A percentile compares a stretch with the other conserved stretches of the same genome.
These are phyloP conservation scores for Phacellophora camtschatica DNA, from an alignment of 30 jellyfish, hydroid and myxozoan species.

Conservation along the genomic window DNA sequence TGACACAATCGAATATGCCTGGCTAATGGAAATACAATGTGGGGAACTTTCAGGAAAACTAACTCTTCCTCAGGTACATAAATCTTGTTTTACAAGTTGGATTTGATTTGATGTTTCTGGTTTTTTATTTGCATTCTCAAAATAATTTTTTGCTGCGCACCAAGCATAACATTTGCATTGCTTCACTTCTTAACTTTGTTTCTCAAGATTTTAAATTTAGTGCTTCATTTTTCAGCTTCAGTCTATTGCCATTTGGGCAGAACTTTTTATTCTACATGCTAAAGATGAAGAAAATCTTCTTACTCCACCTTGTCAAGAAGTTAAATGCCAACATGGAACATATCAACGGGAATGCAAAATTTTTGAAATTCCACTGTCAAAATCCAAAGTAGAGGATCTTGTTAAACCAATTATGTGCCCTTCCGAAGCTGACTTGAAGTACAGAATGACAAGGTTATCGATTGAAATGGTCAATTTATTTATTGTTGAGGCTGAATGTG, in stretches of 20 bases:
- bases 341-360: slow-evolving; percentile 53
- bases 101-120: too few species aligned
- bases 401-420: slow-evolving; percentile 57
- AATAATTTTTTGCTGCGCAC: too few species aligned
- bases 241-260: slow-evolving; percentile 75
- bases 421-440: slow-evolving; percentile 83
- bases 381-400: slow-evolving; percentile 3
- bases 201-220: too few species aligned
- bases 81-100: background rate
- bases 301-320: slow-evolving; percentile 39
- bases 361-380: slow-evolving; percentile 29
- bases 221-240: slow-evolving; percentile 72
- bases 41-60: slow-evolving; percentile 83
- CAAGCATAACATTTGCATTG: too few species aligned
- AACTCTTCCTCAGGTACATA: slow-evolving; percentile 67
- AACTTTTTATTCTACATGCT: slow-evolving; percentile 67
- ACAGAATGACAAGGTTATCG: slow-evolving; percentile 85
- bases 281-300: slow-evolving; percentile 80
- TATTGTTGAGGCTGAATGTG: slow-evolving; percentile 85
- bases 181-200: too few species aligned
- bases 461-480: slow-evolving; percentile 71
- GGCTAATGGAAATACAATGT: slow-evolving; percentile 91
- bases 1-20: slow-evolving; percentile 92
- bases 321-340: slow-evolving; percentile 72
- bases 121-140: too few species aligned